Conservation (phyloP, 2,888 invertebrate genomes). For the Melanophora roralis region DNA sequence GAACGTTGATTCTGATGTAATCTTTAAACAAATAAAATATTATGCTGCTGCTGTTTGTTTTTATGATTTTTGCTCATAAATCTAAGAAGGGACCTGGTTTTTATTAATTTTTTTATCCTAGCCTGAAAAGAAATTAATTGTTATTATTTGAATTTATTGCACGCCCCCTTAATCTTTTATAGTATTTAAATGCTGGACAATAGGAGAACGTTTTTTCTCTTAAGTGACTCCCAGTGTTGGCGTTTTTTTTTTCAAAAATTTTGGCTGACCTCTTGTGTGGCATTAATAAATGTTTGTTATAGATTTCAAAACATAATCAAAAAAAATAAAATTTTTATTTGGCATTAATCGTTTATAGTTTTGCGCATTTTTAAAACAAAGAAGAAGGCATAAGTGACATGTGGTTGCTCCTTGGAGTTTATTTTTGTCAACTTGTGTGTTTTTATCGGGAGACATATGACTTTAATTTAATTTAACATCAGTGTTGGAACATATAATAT, state of each 20-base stretch:
- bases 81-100: constrained; percentile 29
- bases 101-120: background rate
- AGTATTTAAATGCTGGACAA: background rate
- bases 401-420: constrained; percentile 46
- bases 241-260: background rate
- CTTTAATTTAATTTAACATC: too few species aligned
- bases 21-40: constrained; percentile 3
- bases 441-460: background rate
- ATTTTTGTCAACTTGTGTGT: background rate
- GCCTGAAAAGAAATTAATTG: constrained; percentile 52
- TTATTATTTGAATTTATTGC: constrained; percentile 69
- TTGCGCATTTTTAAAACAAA: constrained; percentile 3
- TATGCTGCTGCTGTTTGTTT: background rate
- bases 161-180: constrained; percentile 48
- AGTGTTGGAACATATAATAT: too few species aligned
- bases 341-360: constrained; percentile 48
- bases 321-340: constrained; percentile 30
- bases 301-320: background rate
- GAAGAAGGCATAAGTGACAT: constrained; percentile 7
- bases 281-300: background rate
- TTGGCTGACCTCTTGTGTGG: constrained; percentile 44
- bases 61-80: constrained; percentile 58
- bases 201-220: background rate
- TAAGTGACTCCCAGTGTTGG: constrained; percentile 21
- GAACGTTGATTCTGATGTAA: constrained; percentile 29